Base-by-base conservation (phyloP, 2,888 invertebrate genomes). In the Uropetala carovei region DNA sequence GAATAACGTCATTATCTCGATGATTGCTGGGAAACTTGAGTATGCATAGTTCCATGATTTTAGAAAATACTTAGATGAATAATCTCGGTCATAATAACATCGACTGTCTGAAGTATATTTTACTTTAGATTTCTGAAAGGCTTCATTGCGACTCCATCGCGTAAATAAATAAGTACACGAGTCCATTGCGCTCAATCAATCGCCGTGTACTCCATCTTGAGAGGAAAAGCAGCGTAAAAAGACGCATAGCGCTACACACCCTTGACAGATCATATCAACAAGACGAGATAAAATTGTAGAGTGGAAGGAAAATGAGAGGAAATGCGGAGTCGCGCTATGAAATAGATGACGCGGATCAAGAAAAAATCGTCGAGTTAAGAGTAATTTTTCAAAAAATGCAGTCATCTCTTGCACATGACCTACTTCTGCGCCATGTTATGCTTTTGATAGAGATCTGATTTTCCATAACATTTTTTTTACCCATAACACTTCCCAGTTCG, bases 311-410 rank as follows among this genome's bases (percentile, higher is more conserved):
- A 13, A 75, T 75, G 13, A 11, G 27, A 75, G 11, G 75, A 75
- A 27, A 0, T 13, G 60, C 13, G 22, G 75, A 75, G 27, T 27
- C 27, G 27, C 75, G 27, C 75, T 27, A 27, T 22, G 11, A 75
- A 75, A 75, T 75, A 75, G 75, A 75, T 75, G 75, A 75, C 18
- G 75, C 75, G 27, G 75, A 75, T 22, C 75, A 75, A 13, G 75
- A 75, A 75, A 75, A 75, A 75, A 75, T 75, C 75, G 22, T 27
- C 22, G 75, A 75, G 75, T 75, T 75, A 27, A 75, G 75, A 75
- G 75, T 75, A 75, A 75, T 75, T 75, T 75, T 75, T 75, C 75
- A 75, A 27, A 27, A 27, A 75, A 75, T 75, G 75, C 27, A 75
- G 22, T 27, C 75, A 75, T 75, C 75, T 75, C 75, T 75, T 75